phyloP scores from a whole-genome alignment of 2,113 vertebrate genomes.

The Ancistrus triradiatus region DNA sequence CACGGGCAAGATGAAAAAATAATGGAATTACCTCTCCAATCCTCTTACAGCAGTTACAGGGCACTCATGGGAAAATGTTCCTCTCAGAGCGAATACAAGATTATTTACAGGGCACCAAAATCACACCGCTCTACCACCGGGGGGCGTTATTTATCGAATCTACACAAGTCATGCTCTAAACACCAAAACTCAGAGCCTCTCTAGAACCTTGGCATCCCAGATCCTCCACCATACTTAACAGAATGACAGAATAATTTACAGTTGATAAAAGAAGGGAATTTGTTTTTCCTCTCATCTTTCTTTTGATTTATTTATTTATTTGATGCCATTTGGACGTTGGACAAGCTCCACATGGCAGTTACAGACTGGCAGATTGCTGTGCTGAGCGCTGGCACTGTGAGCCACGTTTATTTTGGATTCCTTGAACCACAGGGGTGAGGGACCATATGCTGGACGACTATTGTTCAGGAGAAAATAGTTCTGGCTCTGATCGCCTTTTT shows the following conservation, averaged over 20 bases:
- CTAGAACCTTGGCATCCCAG: no score
- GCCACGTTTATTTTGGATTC: slow-evolving; percentile 33
- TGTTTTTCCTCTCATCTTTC: no score
- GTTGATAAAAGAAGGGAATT: no score
- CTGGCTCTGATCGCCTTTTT: neutral
- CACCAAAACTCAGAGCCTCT: no score
- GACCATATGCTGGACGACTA: slow-evolving; percentile 40
- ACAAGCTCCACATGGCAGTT: slow-evolving; percentile 32
- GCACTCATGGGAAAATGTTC: no score
- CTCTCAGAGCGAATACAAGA: no score
- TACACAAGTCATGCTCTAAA: no score
- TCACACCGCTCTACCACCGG: neutral
- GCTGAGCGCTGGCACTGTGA: slow-evolving; percentile 30
- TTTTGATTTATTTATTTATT: no score
- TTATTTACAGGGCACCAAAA: slow-evolving; percentile 2
- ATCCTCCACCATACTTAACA: no score
- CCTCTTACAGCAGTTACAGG: slow-evolving; percentile 22
- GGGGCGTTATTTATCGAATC: no score
- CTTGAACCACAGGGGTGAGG: slow-evolving; percentile 31
- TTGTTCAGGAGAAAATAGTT: slow-evolving; percentile 17
- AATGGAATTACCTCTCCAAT: slow-evolving; percentile 24
- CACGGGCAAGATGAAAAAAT: slow-evolving; percentile 42
- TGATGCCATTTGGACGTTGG: no score
- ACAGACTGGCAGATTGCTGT: slow-evolving; percentile 33
- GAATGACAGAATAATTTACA: no score